phyloP scores from a whole-genome alignment of 2,113 vertebrate genomes.

The Tragelaphus buxtoni region DNA sequence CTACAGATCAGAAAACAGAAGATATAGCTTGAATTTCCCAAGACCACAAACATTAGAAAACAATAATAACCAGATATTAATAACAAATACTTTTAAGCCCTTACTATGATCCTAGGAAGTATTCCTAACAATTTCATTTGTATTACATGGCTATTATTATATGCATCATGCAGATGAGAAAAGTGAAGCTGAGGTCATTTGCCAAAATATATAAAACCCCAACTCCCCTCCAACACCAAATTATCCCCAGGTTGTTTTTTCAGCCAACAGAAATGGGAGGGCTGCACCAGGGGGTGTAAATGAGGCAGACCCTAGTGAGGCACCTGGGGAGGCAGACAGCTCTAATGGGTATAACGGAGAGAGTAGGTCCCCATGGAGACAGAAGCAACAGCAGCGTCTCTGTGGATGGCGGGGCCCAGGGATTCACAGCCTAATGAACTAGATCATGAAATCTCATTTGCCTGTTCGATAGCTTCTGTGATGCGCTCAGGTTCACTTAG shows the following conservation, averaged over 20 bases:
- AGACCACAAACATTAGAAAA: conserved; percentile 15
- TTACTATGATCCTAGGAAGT: neutral
- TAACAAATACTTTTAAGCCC: neutral
- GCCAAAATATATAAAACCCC: neutral
- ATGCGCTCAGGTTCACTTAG: conserved; percentile 28
- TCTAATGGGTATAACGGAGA: neutral
- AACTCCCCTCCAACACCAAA: neutral
- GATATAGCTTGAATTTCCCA: neutral
- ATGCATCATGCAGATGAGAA: conserved; percentile 1
- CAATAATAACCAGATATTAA: neutral
- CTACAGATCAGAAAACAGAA: neutral
- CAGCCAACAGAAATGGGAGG: neutral
- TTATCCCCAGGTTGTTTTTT: neutral
- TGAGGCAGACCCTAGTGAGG: neutral
- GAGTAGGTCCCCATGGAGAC: neutral
- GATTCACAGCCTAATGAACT: conserved; percentile 61
- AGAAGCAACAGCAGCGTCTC: neutral
- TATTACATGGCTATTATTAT: neutral
- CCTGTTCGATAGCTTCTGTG: conserved; percentile 51
- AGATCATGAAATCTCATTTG: conserved; percentile 60
- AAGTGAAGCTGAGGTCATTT: conserved; percentile 21
- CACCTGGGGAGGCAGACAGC: neutral
- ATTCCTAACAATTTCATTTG: neutral
- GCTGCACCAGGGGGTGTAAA: neutral
- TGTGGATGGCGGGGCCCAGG: neutral